Conservation (phyloP, 2,888 invertebrate species). For the Stramonita haemastoma region DNA sequence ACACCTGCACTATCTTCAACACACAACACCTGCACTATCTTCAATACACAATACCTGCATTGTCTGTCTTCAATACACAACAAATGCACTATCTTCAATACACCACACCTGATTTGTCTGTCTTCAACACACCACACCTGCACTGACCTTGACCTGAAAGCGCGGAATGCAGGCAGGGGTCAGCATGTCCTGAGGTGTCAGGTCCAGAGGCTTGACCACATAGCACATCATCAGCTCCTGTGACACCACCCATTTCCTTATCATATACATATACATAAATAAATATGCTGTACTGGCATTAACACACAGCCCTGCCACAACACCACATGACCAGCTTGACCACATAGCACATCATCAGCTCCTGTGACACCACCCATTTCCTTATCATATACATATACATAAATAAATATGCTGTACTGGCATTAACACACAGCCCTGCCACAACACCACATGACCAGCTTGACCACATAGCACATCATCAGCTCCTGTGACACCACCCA, state of each 20-base stretch:
- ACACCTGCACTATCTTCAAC: no score
- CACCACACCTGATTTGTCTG: constrained; percentile 59
- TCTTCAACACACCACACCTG: constrained; percentile 50
- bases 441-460: no score
- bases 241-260: no score
- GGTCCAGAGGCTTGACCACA: constrained; percentile 64
- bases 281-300: no score
- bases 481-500: no score
- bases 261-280: no score
- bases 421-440: no score
- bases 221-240: constrained; percentile 71
- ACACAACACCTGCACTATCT: no score
- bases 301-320: no score
- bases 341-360: constrained; percentile 70
- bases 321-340: constrained; percentile 48
- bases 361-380: constrained; percentile 53
- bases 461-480: no score
- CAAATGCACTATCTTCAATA: background rate
- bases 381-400: no score
- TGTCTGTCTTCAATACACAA: constrained; percentile 54
- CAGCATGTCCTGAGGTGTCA: constrained; percentile 57
- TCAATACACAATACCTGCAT: constrained; percentile 26
- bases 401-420: no score
- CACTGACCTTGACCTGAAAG: constrained; percentile 63
- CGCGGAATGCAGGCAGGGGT: constrained; percentile 63